phyloP scores from a whole-genome alignment of 2,113 vertebrate species.

The Aspiorhynchus laticeps region DNA sequence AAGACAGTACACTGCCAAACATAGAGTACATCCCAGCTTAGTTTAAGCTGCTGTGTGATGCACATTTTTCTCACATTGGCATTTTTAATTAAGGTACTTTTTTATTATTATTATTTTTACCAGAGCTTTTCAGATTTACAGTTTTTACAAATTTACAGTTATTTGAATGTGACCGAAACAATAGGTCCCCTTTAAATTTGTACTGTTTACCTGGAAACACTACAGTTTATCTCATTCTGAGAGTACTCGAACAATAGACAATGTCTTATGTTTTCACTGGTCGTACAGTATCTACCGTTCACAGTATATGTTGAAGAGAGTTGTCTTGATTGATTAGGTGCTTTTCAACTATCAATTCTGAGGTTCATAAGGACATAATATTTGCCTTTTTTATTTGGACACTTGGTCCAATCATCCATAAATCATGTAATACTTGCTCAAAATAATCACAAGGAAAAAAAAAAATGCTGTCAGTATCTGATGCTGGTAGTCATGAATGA shows the following conservation, averaged over 20 bases:
- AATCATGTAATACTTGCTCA: conserved; percentile 61
- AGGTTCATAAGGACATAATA: conserved; percentile 38
- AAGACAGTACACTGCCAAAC: conserved; percentile 33
- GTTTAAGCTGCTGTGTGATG: conserved; percentile 1
- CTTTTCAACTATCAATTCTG: conserved; percentile 48
- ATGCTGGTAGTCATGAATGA: conserved; percentile 63
- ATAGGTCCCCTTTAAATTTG: conserved; percentile 37
- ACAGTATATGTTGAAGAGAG: conserved; percentile 34
- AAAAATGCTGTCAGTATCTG: conserved; percentile 54
- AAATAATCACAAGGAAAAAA: conserved; percentile 25
- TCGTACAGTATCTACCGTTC: conserved; percentile 15
- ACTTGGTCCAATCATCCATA: conserved; percentile 38
- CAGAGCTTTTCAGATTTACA: conserved; percentile 25
- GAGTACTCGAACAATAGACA: conserved; percentile 39
- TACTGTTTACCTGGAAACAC: conserved; percentile 44
- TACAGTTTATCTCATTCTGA: conserved; percentile 5
- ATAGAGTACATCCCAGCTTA: neutral
- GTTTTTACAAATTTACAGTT: neutral
- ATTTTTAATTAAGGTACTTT: conserved; percentile 24
- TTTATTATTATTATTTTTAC: neutral
- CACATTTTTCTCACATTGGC: conserved; percentile 9
- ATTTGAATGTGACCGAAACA: conserved; percentile 31
- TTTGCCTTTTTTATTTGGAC: conserved; percentile 41
- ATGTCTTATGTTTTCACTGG: conserved; percentile 41
- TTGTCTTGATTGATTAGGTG: conserved; percentile 55